A percentile compares a stretch with the other conserved stretches of the same genome.
Evolutionary conservation across 2,888 invertebrate genomes (phyloP).

Genomic region (Serripes groenlandicus): DNA sequence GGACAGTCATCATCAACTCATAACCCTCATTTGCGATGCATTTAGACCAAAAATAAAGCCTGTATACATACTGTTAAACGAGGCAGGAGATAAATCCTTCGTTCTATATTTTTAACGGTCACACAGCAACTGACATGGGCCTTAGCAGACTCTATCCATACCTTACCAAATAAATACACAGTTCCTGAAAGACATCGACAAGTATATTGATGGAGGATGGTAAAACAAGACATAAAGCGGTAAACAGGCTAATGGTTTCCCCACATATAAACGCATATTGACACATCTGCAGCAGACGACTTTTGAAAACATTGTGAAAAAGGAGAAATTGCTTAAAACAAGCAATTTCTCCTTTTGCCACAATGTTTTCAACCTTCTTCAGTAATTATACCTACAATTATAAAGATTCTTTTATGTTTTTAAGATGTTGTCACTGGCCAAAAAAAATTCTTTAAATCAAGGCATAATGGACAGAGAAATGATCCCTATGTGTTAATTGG

Average conservation of each 20-base stretch:
- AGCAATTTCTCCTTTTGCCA: too few species aligned
- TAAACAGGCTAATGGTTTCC: neutral
- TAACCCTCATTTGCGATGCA: too few species aligned
- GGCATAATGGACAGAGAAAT: too few species aligned
- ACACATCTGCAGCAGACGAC: neutral
- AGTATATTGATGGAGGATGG: neutral
- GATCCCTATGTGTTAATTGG: too few species aligned
- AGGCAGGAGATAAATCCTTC: slow-evolving; percentile 94
- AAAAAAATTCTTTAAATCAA: too few species aligned
- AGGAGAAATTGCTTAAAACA: neutral
- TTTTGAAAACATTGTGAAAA: neutral
- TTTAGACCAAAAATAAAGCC: too few species aligned
- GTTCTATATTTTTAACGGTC: slow-evolving; percentile 90
- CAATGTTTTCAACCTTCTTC: too few species aligned
- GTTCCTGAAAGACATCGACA: slow-evolving; percentile 88
- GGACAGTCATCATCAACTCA: too few species aligned
- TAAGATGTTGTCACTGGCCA: too few species aligned
- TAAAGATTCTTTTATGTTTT: too few species aligned
- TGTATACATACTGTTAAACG: slow-evolving; percentile 91
- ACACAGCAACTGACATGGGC: slow-evolving; percentile 94
- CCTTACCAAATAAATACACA: slow-evolving; percentile 97
- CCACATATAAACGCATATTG: neutral
- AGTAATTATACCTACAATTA: too few species aligned
- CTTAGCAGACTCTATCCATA: slow-evolving; percentile 89
- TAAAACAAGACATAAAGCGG: neutral